Conservation (phyloP, 2,113 vertebrate genomes). For the Callorhinus ursinus region DNA sequence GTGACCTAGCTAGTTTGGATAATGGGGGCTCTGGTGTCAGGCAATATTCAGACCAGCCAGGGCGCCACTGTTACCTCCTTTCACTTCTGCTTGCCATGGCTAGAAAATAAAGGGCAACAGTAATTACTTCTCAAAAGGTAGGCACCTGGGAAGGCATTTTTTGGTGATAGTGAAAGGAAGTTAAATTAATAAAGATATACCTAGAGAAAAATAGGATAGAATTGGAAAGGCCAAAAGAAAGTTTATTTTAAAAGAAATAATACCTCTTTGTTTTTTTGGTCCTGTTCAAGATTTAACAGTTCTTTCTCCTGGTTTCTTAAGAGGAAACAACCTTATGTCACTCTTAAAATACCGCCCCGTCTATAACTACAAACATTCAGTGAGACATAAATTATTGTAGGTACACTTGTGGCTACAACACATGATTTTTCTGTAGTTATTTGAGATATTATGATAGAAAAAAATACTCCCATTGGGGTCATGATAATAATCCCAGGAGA, state of each 20-base stretch:
- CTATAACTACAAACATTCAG: not conserved
- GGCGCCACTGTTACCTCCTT: not conserved
- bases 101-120: constrained; percentile 13
- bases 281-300: not conserved
- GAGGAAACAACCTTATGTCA: not conserved
- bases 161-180: not conserved
- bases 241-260: not conserved
- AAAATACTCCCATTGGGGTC: not conserved
- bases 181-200: constrained; percentile 32
- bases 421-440: not conserved
- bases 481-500: not conserved
- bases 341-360: not conserved
- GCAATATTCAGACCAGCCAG: not conserved
- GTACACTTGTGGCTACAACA: not conserved
- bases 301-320: not conserved
- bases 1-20: not conserved
- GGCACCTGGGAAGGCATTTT: not conserved
- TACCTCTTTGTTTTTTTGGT: not conserved
- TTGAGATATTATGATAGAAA: not conserved
- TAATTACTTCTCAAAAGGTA: constrained; percentile 14
- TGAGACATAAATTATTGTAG: not conserved
- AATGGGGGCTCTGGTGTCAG: not conserved
- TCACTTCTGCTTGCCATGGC: not conserved
- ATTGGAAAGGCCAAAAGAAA: constrained; percentile 26
- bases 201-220: not conserved